Conservation (phyloP, 2,888 invertebrate genomes). For the Pasiphila rectangulata region DNA sequence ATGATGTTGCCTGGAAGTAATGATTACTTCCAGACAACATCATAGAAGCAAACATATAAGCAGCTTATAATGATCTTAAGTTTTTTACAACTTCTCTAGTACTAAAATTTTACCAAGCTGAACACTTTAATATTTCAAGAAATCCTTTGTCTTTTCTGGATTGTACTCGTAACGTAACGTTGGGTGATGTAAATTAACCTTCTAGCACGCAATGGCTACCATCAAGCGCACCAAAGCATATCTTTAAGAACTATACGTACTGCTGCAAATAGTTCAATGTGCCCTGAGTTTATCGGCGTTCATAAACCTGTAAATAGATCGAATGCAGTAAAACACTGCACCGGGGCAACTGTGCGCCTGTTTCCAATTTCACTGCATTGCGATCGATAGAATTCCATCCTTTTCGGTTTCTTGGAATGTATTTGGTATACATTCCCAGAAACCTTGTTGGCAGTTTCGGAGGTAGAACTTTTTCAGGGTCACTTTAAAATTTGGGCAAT, state of each 20-base stretch:
- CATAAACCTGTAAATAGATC: constrained; percentile 76
- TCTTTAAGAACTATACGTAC: not conserved
- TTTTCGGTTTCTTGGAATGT: constrained; percentile 26
- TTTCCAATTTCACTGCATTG: constrained; percentile 65
- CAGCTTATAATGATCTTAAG: too few species aligned
- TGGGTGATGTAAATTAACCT: too few species aligned
- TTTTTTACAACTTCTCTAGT: too few species aligned
- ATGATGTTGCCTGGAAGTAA: too few species aligned
- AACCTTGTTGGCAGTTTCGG: not conserved
- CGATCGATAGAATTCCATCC: constrained; percentile 62
- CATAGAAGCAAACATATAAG: too few species aligned
- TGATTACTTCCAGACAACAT: too few species aligned
- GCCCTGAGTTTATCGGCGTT: constrained; percentile 61
- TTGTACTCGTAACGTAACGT: too few species aligned
- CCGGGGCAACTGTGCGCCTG: constrained; percentile 47
- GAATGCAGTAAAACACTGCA: constrained; percentile 70
- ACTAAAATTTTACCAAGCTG: too few species aligned
- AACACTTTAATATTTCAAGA: too few species aligned
- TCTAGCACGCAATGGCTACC: not conserved
- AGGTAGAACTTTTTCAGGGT: not conserved
- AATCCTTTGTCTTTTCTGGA: too few species aligned
- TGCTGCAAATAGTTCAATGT: constrained; percentile 48
- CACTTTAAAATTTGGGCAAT: not conserved
- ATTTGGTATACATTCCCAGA: too few species aligned
- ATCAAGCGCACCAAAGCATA: not conserved